phyloP scores from a whole-genome alignment of 2,113 vertebrate species.

The Ceyx cyanopectus region DNA sequence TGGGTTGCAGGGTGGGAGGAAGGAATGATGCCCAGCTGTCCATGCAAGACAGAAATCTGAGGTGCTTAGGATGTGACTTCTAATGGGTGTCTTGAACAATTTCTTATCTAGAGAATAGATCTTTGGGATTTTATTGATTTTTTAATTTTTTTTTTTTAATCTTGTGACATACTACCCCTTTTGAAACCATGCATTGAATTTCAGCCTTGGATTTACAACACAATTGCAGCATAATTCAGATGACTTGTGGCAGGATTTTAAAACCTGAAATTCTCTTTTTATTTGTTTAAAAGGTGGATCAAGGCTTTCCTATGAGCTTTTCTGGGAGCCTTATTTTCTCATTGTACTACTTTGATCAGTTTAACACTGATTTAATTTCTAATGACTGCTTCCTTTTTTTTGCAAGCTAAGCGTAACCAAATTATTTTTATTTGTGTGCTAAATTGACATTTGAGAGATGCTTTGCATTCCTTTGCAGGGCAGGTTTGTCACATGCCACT shows the following conservation, averaged over 20 bases:
- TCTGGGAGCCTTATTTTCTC: conserved; percentile 1
- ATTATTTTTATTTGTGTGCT: conserved; percentile 50
- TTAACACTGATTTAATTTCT: conserved; percentile 23
- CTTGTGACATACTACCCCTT: neutral
- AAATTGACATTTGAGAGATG: conserved; percentile 51
- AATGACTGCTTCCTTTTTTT: conserved; percentile 6
- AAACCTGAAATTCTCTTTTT: neutral
- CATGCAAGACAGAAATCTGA: neutral
- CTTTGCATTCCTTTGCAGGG: conserved; percentile 40
- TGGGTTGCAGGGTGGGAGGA: neutral
- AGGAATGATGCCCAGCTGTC: neutral
- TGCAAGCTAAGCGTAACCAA: conserved; percentile 8
- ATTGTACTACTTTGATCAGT: conserved; percentile 20
- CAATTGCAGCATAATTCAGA: conserved; percentile 1
- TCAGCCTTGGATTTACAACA: neutral
- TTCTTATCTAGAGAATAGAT: neutral
- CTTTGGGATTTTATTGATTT: neutral
- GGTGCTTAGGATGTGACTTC: neutral
- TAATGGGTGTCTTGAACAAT: fast-evolving
- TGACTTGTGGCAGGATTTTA: neutral
- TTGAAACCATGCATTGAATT: neutral
- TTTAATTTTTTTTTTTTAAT: neutral
- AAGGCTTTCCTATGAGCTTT: conserved; percentile 2
- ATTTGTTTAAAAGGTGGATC: neutral
- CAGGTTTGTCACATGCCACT: conserved; percentile 24